Evolutionary conservation across 2,113 vertebrate species (phyloP), one percentile per base, ranked within the genome.

Genomic region (Leptodactylus fuscus): DNA sequence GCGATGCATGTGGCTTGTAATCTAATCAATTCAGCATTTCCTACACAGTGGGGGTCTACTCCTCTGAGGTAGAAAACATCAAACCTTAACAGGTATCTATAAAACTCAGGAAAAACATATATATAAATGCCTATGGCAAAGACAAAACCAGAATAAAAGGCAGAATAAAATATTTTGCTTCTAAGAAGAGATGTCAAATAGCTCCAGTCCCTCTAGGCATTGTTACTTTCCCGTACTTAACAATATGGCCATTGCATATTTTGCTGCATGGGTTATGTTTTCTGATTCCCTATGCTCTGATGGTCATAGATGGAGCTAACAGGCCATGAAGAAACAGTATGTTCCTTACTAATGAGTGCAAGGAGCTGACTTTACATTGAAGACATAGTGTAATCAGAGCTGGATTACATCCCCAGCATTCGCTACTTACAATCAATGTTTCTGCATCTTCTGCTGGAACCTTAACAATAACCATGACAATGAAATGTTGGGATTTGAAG

Each of bases 281-380:
- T 36, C 6, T 65, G 12, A 65, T 67, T 67, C 32, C 16, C 29
- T 20, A 67, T 67, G 62, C 62, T 36, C 62, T 34, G 32, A 67
- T 67, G 15, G 32, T 34, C 29, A 67, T 36, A 67, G 29, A 67
- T 36, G 62, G 34, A 67, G 29, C 29, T 67, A 67, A 67, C 62
- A 67, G 62, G 29, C 62, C 62, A 67, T 67, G 62, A 67, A 67
- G 62, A 67, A 36, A 34, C 62, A 67, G 32, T 36, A 67, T 67
- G 62, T 67, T 67, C 32, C 32, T 67, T 34, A 67, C 29, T 67
- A 67, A 67, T 34, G 62, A 67, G 27, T 65, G 3, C 15, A 65
- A 65, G 62, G 29, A 67, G 12, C 62, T 20, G 62, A 34, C 62
- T 67, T 67, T 34, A 32, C 29, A 67, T 20, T 67, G 29, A 67